Percentiles rank a stretch among this genome's conserved stretches.
Evolutionary conservation across 2,113 vertebrate genomes (phyloP).

Genomic region (Cromileptes altivelis): DNA sequence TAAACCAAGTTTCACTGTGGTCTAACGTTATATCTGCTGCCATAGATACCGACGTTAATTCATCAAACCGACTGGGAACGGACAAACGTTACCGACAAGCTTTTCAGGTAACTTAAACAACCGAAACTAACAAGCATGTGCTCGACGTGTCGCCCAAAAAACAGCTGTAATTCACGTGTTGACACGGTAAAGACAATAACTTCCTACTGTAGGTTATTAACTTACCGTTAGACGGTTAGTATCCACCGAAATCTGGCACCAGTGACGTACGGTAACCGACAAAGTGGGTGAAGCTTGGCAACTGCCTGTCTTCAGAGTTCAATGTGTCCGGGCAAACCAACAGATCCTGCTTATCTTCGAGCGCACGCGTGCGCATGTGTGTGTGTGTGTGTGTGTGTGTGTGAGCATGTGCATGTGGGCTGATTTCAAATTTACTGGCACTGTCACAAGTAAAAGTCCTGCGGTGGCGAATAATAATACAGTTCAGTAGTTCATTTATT

Average conservation of each 20-base stretch:
- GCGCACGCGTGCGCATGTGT: background rate
- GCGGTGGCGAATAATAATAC: too few relatives aligned
- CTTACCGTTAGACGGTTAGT: background rate
- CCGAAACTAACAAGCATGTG: background rate
- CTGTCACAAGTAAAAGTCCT: too few relatives aligned
- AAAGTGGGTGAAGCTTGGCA: background rate
- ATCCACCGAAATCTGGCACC: too few relatives aligned
- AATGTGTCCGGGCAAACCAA: background rate
- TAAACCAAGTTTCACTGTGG: too few relatives aligned
- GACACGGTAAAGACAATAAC: background rate
- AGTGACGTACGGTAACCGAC: background rate
- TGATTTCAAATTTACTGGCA: background rate
- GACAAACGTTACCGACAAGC: background rate
- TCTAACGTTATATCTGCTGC: background rate
- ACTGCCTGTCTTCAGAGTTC: too few relatives aligned
- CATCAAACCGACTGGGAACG: background rate
- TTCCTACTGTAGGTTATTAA: too few relatives aligned
- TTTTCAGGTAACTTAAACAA: background rate
- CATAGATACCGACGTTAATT: background rate
- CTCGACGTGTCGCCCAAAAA: background rate
- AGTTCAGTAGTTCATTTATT: too few relatives aligned
- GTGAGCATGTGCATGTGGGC: background rate
- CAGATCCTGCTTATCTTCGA: background rate
- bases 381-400: background rate
- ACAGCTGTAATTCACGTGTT: too few relatives aligned